Evolutionary conservation across 2,797 vertebrate genomes (phyloP), one percentile per base, ranked within the genome.

Genomic region (Rhinatrema bivittatum): DNA sequence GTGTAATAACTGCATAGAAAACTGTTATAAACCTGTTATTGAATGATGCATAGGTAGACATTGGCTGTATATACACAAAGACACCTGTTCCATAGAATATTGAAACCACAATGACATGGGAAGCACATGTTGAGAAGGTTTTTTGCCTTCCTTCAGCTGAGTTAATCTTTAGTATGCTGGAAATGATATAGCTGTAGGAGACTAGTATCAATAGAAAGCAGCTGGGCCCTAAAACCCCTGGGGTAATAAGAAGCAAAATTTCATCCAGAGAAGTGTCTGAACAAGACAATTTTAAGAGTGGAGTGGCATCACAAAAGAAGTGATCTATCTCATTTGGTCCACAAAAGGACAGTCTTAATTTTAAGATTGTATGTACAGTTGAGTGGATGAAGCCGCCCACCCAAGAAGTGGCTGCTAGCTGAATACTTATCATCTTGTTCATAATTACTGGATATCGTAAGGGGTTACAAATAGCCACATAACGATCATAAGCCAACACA

Each of bases 281-380:
- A 8, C 60, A 63, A 1, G 41, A 40, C 3, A 59, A 35, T 35
- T 42, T 39, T 5, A 62, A 22, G 11, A 56, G 40, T 1, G 53
- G 50, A 2, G 47, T 42, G 5, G 50, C 33, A 12, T 59, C 41
- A 10, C 75, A 76, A 35, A 76, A 76, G 46, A 74, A 71, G 36
- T 64, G 71, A 6, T 72, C 50, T 1, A 76, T 54, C 16, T 60
- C 1, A 3, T 72, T 68, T 9, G 54, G 62, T 6, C 67, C 67
- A 38, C 70, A 74, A 22, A 72, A 76, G 19, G 69, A 66, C n/a
- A 76, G 50, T n/a, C 16, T 39, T 25, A 60, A 11, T 7, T 38
- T 21, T n/a, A 48, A 20, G 9, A 25, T 10, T 2, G 42, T 48
- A 19, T 57, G 47, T 5, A 37, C 28, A 1, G 46, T 48, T 3